phyloP scores from a whole-genome alignment of 2,888 invertebrate species.

The Strigamia crassipes region DNA sequence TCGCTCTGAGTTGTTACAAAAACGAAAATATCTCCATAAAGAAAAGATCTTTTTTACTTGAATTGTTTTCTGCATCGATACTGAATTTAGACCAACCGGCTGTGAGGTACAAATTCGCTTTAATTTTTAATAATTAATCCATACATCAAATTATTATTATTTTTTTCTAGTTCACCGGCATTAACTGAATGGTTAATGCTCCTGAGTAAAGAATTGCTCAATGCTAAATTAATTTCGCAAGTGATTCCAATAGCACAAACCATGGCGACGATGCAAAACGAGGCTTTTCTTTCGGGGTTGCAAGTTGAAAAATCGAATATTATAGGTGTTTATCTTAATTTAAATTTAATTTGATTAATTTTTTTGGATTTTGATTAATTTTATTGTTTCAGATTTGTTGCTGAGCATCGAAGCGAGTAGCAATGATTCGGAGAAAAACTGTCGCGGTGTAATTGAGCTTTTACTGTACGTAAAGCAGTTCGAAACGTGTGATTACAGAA shows the following conservation, averaged over 20 bases:
- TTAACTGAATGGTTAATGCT: neutral
- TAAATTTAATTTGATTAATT: neutral
- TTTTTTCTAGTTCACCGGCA: neutral
- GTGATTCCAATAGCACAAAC: neutral
- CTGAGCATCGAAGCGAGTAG: neutral
- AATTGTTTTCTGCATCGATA: neutral
- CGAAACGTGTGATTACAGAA: neutral
- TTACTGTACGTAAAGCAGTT: neutral
- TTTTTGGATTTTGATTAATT: neutral
- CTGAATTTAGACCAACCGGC: neutral
- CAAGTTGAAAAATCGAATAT: neutral
- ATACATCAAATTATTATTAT: neutral
- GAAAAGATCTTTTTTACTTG: neutral
- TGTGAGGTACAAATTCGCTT: neutral
- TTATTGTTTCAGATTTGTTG: neutral
- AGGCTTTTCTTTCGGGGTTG: neutral
- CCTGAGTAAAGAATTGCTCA: neutral
- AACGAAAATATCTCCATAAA: neutral
- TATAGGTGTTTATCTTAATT: neutral
- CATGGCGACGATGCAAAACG: neutral
- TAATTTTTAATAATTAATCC: no score
- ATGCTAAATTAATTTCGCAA: neutral
- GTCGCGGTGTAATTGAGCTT: neutral
- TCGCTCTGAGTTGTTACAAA: neutral
- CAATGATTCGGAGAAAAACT: neutral